Conservation (phyloP, 2,113 vertebrate genomes). For the Columba livia region DNA sequence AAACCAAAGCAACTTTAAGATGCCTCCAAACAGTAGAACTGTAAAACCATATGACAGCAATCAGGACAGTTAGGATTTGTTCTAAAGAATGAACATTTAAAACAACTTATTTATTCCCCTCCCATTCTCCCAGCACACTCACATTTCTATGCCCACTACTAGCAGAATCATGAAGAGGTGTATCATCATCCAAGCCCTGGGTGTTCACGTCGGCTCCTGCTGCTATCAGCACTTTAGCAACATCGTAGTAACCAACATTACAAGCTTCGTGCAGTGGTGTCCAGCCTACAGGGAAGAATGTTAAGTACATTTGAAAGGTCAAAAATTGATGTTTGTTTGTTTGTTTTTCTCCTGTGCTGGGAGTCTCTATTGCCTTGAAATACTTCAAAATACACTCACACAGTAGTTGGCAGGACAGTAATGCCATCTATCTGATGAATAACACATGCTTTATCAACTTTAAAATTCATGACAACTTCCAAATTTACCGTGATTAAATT, state of each 20-base stretch:
- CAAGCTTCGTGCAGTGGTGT: constrained; percentile 98
- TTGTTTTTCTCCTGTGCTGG: neutral
- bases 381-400: neutral
- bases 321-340: neutral
- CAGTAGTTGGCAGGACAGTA: neutral
- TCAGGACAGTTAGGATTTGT: neutral
- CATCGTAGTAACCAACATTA: constrained; percentile 95
- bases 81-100: neutral
- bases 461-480: neutral
- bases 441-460: neutral
- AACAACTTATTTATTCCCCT: neutral
- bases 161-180: constrained; percentile 95
- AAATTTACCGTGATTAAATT: neutral
- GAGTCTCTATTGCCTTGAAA: neutral
- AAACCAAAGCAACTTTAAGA: neutral
- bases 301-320: neutral
- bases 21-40: neutral
- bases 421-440: neutral
- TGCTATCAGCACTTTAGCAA: constrained; percentile 95
- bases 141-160: constrained; percentile 97
- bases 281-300: constrained; percentile 81
- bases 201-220: constrained; percentile 98
- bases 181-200: constrained; percentile 96
- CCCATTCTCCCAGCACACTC: constrained; percentile 42
- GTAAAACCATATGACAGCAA: neutral